Conservation (phyloP, 2,797 vertebrate species). For the Alfaro cultratus region DNA sequence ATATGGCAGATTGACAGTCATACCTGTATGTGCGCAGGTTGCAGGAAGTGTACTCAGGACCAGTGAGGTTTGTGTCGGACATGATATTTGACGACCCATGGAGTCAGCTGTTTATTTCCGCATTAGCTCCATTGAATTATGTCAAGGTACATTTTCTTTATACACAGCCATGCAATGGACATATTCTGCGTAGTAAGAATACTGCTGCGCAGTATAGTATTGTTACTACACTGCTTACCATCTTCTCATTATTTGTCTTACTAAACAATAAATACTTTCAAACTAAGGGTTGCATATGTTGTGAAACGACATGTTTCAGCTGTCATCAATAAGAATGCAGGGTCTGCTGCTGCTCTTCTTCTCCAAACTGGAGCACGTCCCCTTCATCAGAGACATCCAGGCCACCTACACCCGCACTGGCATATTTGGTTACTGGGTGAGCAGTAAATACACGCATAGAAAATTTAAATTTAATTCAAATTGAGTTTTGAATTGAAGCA, state of each 20-base stretch:
- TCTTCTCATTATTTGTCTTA: too few relatives aligned
- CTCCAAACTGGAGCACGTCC: slow-evolving; percentile 87
- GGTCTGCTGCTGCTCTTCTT: slow-evolving; percentile 92
- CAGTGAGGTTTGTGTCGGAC: slow-evolving; percentile 87
- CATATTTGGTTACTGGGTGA: slow-evolving; percentile 94
- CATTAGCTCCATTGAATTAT: slow-evolving; percentile 85
- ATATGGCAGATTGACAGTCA: neutral
- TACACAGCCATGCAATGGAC: neutral
- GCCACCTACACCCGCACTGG: slow-evolving; percentile 92
- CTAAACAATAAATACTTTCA: neutral
- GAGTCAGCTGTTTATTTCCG: slow-evolving; percentile 87
- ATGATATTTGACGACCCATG: slow-evolving; percentile 90
- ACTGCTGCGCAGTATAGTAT: too few relatives aligned
- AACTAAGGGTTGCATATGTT: neutral
- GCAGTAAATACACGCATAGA: slow-evolving; percentile 18
- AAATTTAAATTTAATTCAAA: neutral
- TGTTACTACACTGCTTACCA: too few relatives aligned
- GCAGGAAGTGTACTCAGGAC: slow-evolving; percentile 92
- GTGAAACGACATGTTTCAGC: slow-evolving; percentile 67
- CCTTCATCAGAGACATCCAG: slow-evolving; percentile 88
- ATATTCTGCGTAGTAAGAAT: neutral
- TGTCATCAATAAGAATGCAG: slow-evolving; percentile 93
- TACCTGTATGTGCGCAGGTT: slow-evolving; percentile 78
- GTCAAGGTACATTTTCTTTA: slow-evolving; percentile 84
- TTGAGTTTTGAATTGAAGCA: neutral